Base-by-base conservation (phyloP, 2,888 invertebrate genomes). In the Hofmannophila pseudospretella region DNA sequence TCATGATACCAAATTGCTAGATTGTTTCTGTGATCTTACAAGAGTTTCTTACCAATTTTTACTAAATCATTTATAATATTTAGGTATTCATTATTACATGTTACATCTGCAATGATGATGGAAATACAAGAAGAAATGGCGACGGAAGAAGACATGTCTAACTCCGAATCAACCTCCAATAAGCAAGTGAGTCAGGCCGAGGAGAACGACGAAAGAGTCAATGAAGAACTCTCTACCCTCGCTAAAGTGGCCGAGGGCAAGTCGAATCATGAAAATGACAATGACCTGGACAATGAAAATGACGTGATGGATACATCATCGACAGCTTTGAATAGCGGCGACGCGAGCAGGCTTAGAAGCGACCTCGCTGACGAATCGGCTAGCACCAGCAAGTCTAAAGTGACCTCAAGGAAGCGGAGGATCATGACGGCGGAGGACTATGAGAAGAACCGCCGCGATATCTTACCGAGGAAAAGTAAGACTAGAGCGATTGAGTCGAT, bases 381-480 rank as follows among this genome's bases (percentile, higher is more conserved):
- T 1, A 16, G 14, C 7, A 27, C n/a, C 13, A 36, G 36, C 10
- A 40, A 36, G 10, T 11, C 34, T n/a, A 20, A 30, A 14, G 4
- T 14, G 10, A 10, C 12, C 10, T n/a, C n/a, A n/a, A 7, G 2
- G 8, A 29, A 9, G 5, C 19, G 19, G 10, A 19, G 19, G 7
- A 31, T n/a, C n/a, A n/a, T n/a, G 19, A 19, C 25, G 7, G 4
- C 25, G 25, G 5, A 28, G 19, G 9, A 7, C 3, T 16, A 11
- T 9, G 19, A 16, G 1, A 19, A n/a, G n/a, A n/a, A n/a, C n/a
- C n/a, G 9, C 20, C 63, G 70, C 1, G 45, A 52, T 1, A 41
- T 42, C 10, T 41, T 65, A 23, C 57, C 59, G 0, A 48, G 71
- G 13, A 46, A 49, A 11, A 49, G 66, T 3, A 71, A 72, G 36